Percentiles rank a stretch among this genome's conserved stretches.
These are phyloP conservation scores for Chunga burmeisteri DNA, from an alignment of 2,113 vertebrate species.

Conservation along the genomic window DNA sequence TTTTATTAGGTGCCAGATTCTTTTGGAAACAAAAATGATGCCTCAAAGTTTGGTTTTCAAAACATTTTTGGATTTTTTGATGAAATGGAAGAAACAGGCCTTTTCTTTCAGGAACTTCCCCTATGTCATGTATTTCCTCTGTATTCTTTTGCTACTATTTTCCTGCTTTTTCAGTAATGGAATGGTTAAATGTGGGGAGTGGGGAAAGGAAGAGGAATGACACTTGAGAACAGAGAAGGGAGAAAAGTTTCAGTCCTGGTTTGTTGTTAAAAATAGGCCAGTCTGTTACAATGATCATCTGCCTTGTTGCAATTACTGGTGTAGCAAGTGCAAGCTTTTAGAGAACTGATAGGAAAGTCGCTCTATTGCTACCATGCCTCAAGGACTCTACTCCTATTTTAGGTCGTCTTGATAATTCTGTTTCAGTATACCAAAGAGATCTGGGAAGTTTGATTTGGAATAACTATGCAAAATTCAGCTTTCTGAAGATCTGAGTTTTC, in stretches of 20 bases:
- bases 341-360: not conserved
- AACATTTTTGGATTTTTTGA: not conserved
- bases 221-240: not conserved
- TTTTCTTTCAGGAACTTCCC: not conserved
- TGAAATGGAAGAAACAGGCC: not conserved
- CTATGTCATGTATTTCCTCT: not conserved
- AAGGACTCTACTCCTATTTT: constrained; percentile 29
- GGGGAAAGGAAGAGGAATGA: not conserved
- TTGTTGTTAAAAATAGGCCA: constrained; percentile 42
- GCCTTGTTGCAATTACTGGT: not conserved
- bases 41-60: not conserved
- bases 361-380: not conserved
- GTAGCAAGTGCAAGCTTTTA: not conserved
- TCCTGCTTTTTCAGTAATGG: not conserved
- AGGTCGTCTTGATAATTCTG: not conserved
- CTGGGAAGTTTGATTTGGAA: not conserved
- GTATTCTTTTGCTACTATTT: not conserved
- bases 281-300: not conserved
- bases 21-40: not conserved
- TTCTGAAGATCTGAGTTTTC: not conserved
- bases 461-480: not conserved
- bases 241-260: not conserved
- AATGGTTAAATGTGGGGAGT: not conserved
- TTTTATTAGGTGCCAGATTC: not conserved
- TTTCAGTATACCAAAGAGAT: not conserved